Evolutionary conservation across 2,888 invertebrate genomes (phyloP), one percentile per base, ranked within the genome.

Genomic region (Caenorhabditis sp.): DNA sequence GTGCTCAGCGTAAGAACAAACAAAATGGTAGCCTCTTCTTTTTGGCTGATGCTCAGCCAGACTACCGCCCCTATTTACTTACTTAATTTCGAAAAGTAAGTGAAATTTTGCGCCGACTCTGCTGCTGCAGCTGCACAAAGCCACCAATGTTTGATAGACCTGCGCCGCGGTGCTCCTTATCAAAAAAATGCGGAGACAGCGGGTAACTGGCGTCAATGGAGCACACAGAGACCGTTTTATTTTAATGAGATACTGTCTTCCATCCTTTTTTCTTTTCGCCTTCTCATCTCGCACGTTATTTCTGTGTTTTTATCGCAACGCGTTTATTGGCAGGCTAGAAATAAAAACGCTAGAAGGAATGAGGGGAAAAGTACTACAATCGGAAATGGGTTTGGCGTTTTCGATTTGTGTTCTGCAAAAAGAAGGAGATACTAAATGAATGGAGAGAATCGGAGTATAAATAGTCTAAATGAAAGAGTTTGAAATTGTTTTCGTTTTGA

Each of bases 1-100:
- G 55, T 73, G 65, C 73, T 73, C 24, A 58, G 66, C 59, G 55
- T 15, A 53, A 63, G 35, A 74, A 61, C 74, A 74, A 74, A 74
- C 48, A 74, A 30, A 56, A 39, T 66, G 66, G 56, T 66, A 70
- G 70, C 65, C 65, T n/a, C n/a, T n/a, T 20, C 45, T 39, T 17
- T 58, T 27, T 45, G 55, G 22, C 27, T 41, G 61, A 70, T 70
- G 70, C 70, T 45, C 70, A 59, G 43, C 17, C 58, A 13, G 41
- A 30, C 45, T 22, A 48, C 17, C 20, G 30, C 22, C 20, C 45
- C 55, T 52, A 45, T 58, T 59, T 65, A 59, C 59, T 66, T 73
- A 55, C 73, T 59, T 53, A 65, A 65, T 56, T 61, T 62, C 53
- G 71, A 62, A 71, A 71, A 62, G 48, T 17, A 9, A 15, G n/a